A percentile compares a stretch with the other conserved stretches of the same genome.
Conservation (phyloP, 2,113 vertebrate genomes). For the Eulemur macaco region DNA sequence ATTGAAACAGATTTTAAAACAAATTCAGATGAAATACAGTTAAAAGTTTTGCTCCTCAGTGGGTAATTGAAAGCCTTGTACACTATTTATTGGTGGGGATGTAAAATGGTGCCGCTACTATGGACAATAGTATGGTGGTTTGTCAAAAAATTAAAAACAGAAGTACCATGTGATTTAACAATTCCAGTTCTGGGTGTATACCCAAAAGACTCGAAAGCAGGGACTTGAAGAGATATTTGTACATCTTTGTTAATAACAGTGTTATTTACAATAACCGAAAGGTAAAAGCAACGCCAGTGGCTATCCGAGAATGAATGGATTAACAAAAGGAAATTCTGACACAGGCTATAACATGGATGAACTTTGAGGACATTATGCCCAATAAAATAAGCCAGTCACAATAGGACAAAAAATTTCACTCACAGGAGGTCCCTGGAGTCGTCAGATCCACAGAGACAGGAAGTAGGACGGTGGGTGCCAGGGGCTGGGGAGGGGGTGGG, state of each 20-base stretch:
- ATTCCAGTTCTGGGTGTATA: neutral
- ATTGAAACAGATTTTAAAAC: neutral
- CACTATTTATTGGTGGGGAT: neutral
- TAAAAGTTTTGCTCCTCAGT: neutral
- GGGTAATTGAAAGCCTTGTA: neutral
- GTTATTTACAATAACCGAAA: neutral
- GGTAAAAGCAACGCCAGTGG: too few species aligned
- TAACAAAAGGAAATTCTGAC: neutral
- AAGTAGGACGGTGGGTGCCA: neutral
- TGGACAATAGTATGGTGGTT: neutral
- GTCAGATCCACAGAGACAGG: neutral
- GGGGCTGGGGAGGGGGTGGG: fast-evolving
- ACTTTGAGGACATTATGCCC: neutral
- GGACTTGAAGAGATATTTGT: neutral
- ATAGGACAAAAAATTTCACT: neutral
- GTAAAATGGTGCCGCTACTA: neutral
- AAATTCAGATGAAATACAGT: neutral
- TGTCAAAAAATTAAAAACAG: neutral
- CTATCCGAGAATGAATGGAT: neutral
- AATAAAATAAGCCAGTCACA: neutral
- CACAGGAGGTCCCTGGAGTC: fast-evolving
- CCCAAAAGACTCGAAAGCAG: neutral
- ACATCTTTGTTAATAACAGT: neutral
- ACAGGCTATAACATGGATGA: neutral
- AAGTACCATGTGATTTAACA: neutral